A percentile compares a stretch with the other conserved stretches of the same genome.
Evolutionary conservation across 1,140 invertebrate species (phyloP).

Genomic region (Diploscapter pachys): DNA sequence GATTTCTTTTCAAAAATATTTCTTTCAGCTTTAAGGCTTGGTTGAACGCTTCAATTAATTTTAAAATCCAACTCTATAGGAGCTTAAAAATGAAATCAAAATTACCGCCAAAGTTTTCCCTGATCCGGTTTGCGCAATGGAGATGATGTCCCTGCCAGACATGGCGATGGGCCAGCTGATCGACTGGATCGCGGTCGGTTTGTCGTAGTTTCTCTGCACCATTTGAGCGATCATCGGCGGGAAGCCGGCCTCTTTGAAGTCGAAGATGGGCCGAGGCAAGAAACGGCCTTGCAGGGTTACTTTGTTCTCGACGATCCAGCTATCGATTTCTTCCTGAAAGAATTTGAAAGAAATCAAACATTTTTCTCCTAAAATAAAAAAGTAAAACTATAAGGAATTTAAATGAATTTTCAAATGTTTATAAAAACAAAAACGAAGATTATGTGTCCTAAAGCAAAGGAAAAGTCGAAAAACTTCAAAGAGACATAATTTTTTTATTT

Average conservation of each 20-base stretch:
- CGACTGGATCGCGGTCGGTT: constrained; percentile 60
- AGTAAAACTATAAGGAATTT: too few relatives aligned
- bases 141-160: constrained; percentile 64
- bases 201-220: constrained; percentile 44
- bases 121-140: constrained; percentile 68
- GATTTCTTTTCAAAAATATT: background rate
- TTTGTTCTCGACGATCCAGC: constrained; percentile 45
- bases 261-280: constrained; percentile 55
- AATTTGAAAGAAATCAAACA: too few relatives aligned
- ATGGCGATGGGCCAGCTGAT: constrained; percentile 63
- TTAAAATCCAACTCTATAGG: constrained; percentile 79
- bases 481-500: too few relatives aligned
- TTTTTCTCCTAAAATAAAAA: too few relatives aligned
- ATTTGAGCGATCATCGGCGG: constrained; percentile 38
- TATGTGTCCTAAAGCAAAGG: too few relatives aligned
- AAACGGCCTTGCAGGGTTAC: constrained; percentile 48
- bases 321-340: constrained; percentile 43
- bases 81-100: constrained; percentile 88
- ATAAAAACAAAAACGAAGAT: too few relatives aligned
- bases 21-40: background rate
- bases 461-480: too few relatives aligned
- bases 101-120: constrained; percentile 71
- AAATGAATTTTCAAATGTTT: too few relatives aligned
- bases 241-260: constrained; percentile 53
- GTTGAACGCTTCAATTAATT: constrained; percentile 56